Percentiles rank a stretch among this genome's conserved stretches.
Evolutionary conservation across 2,888 invertebrate species (phyloP).

Genomic region (Xylota segnis): DNA sequence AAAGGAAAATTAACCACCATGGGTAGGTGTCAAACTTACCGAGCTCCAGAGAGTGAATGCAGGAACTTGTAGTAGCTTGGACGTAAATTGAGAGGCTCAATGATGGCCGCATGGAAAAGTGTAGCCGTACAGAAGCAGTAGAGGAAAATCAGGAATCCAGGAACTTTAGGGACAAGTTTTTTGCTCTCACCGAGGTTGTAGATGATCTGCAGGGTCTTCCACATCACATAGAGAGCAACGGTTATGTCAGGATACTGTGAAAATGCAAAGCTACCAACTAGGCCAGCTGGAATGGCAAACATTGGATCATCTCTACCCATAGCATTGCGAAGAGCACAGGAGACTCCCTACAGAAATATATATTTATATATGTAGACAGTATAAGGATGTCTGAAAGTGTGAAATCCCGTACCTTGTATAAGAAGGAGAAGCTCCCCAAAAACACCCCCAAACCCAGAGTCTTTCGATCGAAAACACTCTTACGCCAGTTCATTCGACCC

Average conservation of each 20-base stretch:
- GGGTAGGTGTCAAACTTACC: slow-evolving; percentile 83
- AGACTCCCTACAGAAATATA: slow-evolving; percentile 85
- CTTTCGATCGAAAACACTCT: slow-evolving; percentile 85
- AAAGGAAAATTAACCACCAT: not conserved
- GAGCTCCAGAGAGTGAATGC: slow-evolving; percentile 89
- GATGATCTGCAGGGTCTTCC: slow-evolving; percentile 92
- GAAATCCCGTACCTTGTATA: slow-evolving; percentile 88
- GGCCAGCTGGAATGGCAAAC: slow-evolving; percentile 89
- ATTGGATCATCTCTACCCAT: slow-evolving; percentile 87
- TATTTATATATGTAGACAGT: not conserved
- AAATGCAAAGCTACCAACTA: slow-evolving; percentile 90
- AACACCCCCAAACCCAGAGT: slow-evolving; percentile 88
- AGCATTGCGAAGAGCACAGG: slow-evolving; percentile 88
- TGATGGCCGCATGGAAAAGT: slow-evolving; percentile 91
- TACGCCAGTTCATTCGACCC: slow-evolving; percentile 85
- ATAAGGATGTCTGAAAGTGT: not conserved
- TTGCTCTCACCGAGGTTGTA: slow-evolving; percentile 89
- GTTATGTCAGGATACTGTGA: slow-evolving; percentile 90
- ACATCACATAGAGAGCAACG: slow-evolving; percentile 92
- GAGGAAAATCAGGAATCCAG: slow-evolving; percentile 89
- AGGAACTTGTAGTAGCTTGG: slow-evolving; percentile 94
- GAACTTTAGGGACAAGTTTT: slow-evolving; percentile 88
- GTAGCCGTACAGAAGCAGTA: slow-evolving; percentile 92
- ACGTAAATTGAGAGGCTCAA: slow-evolving; percentile 92
- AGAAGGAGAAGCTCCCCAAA: slow-evolving; percentile 88